These are phyloP conservation scores for Dynastes maya DNA, from an alignment of 2,888 invertebrate species.

Conservation along the genomic window DNA sequence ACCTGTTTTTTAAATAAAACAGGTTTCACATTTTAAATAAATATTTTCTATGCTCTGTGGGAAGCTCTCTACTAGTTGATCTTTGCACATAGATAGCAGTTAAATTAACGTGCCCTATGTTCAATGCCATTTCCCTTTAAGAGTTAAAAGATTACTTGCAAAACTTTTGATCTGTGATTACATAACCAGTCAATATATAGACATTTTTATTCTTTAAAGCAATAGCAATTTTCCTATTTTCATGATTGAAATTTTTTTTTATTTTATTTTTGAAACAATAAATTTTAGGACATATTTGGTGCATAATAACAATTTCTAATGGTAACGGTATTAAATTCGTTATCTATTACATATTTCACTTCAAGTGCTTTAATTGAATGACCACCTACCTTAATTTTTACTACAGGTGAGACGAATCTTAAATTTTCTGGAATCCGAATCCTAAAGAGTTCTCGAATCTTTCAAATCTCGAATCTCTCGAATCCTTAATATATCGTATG, in stretches of 20 bases:
- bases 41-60: slow-evolving; percentile 21
- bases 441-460: too few relatives aligned
- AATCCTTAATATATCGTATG: too few relatives aligned
- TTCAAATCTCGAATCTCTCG: too few relatives aligned
- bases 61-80: slow-evolving; percentile 9
- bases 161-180: slow-evolving; percentile 5
- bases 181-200: slow-evolving; percentile 5
- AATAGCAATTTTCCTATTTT: slow-evolving; percentile 15
- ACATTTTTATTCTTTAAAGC: background rate
- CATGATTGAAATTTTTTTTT: slow-evolving; percentile 6
- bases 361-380: too few relatives aligned
- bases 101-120: slow-evolving; percentile 20
- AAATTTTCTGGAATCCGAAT: too few relatives aligned
- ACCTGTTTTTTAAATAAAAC: slow-evolving; percentile 8
- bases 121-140: slow-evolving; percentile 18
- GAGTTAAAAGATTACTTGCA: slow-evolving; percentile 8
- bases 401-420: too few relatives aligned
- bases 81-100: slow-evolving; percentile 8
- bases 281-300: slow-evolving; percentile 7
- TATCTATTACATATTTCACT: slow-evolving; percentile 9
- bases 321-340: slow-evolving; percentile 1
- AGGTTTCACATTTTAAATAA: slow-evolving; percentile 24
- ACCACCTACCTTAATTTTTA: too few relatives aligned
- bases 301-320: slow-evolving; percentile 18
- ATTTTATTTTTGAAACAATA: slow-evolving; percentile 5